A percentile compares a stretch with the other conserved stretches of the same genome.
phyloP scores from a whole-genome alignment of 2,888 invertebrate species.

The Noctua janthina region DNA sequence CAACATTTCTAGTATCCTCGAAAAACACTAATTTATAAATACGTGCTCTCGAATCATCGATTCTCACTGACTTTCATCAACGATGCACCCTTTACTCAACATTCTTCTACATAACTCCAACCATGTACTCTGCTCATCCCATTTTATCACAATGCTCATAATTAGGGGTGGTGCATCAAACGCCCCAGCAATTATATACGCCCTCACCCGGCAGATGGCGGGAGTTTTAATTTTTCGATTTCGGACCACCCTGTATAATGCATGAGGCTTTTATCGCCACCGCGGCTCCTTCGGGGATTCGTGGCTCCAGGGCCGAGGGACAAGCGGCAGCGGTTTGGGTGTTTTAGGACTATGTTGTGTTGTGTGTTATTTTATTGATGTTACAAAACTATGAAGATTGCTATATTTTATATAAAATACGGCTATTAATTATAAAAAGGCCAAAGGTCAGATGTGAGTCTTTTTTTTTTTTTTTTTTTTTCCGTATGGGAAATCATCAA shows the following conservation, averaged over 20 bases:
- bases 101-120: slow-evolving; percentile 5
- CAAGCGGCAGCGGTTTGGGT: slow-evolving; percentile 63
- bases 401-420: too few species aligned
- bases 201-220: slow-evolving; percentile 85
- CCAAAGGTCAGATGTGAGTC: too few species aligned
- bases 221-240: slow-evolving; percentile 90
- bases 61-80: slow-evolving; percentile 1
- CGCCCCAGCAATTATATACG: slow-evolving; percentile 79
- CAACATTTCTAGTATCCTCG: neutral
- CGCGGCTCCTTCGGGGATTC: slow-evolving; percentile 87
- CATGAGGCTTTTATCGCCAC: slow-evolving; percentile 90
- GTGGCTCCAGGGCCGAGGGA: slow-evolving; percentile 55
- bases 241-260: slow-evolving; percentile 89
- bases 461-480: too few species aligned
- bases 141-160: slow-evolving; percentile 61
- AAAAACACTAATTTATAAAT: neutral
- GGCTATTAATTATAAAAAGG: too few species aligned
- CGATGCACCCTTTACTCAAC: slow-evolving; percentile 4
- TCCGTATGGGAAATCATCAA: too few species aligned
- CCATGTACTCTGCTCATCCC: slow-evolving; percentile 48
- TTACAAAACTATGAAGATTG: neutral
- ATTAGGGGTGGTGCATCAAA: slow-evolving; percentile 82
- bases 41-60: neutral
- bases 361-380: neutral
- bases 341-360: neutral